These are phyloP conservation scores for Helicoverpa armigera DNA, from an alignment of 1,140 invertebrate genomes.

Conservation along the genomic window DNA sequence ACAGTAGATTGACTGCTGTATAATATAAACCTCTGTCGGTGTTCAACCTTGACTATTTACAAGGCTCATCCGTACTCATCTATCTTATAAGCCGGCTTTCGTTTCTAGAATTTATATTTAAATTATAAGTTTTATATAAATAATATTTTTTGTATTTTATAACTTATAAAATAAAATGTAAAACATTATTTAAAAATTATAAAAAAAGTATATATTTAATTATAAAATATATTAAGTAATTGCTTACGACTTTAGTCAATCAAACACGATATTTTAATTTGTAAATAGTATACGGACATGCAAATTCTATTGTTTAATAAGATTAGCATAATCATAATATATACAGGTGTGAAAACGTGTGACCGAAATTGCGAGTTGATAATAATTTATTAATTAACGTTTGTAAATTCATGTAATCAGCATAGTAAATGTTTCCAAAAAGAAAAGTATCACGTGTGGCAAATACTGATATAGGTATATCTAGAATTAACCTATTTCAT, in stretches of 20 bases:
- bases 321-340: not conserved
- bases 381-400: not conserved
- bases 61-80: slow-evolving; percentile 75
- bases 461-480: too few species aligned
- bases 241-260: not conserved
- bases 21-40: slow-evolving; percentile 71
- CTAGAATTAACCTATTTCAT: too few species aligned
- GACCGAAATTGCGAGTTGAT: not conserved
- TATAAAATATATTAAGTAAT: too few species aligned
- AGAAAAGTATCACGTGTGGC: too few species aligned
- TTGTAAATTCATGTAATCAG: too few species aligned
- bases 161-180: not conserved
- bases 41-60: slow-evolving; percentile 71
- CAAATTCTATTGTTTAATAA: not conserved
- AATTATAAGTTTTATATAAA: not conserved
- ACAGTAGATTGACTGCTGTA: slow-evolving; percentile 63
- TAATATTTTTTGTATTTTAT: not conserved
- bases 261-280: too few species aligned
- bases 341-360: not conserved
- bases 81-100: slow-evolving; percentile 51
- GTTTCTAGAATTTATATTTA: slow-evolving; percentile 1
- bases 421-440: too few species aligned
- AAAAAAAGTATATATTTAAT: too few species aligned
- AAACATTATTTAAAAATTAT: not conserved
- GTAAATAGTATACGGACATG: not conserved